Conservation (phyloP, 2,797 vertebrate species). For the Clarias fuscus region DNA sequence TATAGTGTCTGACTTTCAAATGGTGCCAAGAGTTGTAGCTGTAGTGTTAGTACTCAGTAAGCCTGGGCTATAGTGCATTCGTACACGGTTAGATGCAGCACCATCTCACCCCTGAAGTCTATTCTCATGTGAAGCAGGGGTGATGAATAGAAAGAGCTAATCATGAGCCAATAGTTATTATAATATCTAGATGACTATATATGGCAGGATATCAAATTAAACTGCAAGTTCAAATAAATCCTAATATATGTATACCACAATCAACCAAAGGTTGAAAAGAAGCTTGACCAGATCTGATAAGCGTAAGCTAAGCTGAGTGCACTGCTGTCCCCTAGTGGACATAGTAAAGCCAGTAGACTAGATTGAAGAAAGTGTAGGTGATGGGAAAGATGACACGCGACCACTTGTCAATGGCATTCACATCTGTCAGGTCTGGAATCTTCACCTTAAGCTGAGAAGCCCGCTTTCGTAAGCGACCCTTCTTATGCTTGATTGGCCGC, state of each 20-base stretch:
- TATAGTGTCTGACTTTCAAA: slow-evolving; percentile 1
- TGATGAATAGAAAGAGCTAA: slow-evolving; percentile 53
- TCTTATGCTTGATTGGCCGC: slow-evolving; percentile 79
- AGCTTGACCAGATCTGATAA: slow-evolving; percentile 45
- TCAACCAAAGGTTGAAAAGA: slow-evolving; percentile 48
- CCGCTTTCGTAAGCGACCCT: slow-evolving; percentile 81
- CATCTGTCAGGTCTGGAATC: slow-evolving; percentile 93
- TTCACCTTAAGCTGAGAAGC: slow-evolving; percentile 94
- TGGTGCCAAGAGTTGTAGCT: slow-evolving; percentile 6
- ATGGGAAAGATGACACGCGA: slow-evolving; percentile 93
- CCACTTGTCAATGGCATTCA: slow-evolving; percentile 97
- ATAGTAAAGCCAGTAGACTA: slow-evolving; percentile 96
- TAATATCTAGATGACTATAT: slow-evolving; percentile 61
- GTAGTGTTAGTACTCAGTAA: slow-evolving; percentile 11
- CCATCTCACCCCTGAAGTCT: slow-evolving; percentile 15
- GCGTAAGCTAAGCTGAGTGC: slow-evolving; percentile 26
- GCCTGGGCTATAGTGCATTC: slow-evolving; percentile 29
- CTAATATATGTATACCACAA: neutral
- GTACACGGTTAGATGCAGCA: neutral
- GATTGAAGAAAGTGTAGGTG: slow-evolving; percentile 91
- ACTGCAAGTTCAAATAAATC: slow-evolving; percentile 58
- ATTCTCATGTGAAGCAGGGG: slow-evolving; percentile 27
- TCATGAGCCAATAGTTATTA: slow-evolving; percentile 50
- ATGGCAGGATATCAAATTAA: slow-evolving; percentile 64
- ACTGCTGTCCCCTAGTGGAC: slow-evolving; percentile 79